These are phyloP conservation scores for Brachyalestes nurse DNA, from an alignment of 2,797 vertebrate species.

Conservation along the genomic window DNA sequence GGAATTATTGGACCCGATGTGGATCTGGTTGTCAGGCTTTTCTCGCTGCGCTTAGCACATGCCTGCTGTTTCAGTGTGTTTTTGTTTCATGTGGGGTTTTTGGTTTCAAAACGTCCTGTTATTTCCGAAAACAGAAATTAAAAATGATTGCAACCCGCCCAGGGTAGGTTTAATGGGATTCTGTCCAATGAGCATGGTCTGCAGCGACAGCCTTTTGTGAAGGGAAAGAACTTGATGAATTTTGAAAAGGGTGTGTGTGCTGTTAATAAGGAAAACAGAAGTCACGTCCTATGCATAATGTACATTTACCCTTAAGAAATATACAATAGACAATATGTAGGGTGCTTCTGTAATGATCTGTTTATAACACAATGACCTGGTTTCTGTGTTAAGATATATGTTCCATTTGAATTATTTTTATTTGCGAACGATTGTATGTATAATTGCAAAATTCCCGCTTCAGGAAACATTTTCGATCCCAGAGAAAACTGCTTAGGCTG, in stretches of 20 bases:
- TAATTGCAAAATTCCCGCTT: neutral
- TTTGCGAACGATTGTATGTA: neutral
- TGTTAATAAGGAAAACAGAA: neutral
- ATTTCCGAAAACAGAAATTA: slow-evolving; percentile 49
- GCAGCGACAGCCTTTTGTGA: slow-evolving; percentile 55
- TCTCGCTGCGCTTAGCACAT: slow-evolving; percentile 10
- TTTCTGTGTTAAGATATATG: neutral
- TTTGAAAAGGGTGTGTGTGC: neutral
- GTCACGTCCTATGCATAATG: neutral
- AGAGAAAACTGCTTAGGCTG: too few species aligned
- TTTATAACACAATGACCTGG: neutral
- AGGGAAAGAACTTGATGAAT: slow-evolving; percentile 39
- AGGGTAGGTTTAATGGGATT: slow-evolving; percentile 21
- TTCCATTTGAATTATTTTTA: neutral
- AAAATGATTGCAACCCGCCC: slow-evolving; percentile 49
- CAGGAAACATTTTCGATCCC: too few species aligned
- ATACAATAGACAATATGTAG: neutral
- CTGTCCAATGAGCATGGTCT: neutral
- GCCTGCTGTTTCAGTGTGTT: slow-evolving; percentile 12
- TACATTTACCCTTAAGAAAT: neutral
- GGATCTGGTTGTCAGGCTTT: slow-evolving; percentile 29
- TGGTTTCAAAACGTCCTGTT: slow-evolving; percentile 60
- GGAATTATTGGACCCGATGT: slow-evolving; percentile 38
- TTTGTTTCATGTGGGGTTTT: slow-evolving; percentile 59
- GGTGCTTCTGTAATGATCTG: neutral